Base-by-base conservation (phyloP, 2,113 vertebrate genomes). In the Mirza zaza region DNA sequence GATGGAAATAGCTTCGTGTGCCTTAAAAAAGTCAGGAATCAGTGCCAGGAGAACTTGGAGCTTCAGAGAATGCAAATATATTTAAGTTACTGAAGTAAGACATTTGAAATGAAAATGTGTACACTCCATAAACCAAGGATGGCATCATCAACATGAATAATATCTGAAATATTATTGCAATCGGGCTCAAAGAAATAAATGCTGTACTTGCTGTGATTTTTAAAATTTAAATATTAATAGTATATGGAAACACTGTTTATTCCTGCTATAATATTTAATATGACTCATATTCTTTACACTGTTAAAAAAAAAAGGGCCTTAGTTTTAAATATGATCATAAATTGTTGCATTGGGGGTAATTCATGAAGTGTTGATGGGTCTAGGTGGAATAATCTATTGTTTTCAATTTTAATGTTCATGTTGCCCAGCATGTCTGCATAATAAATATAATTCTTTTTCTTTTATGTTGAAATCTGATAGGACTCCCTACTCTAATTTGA, bases 171-270 rank as follows among this genome's bases (percentile, higher is more conserved):
- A 63, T 68, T 92, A 71, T 32, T 94, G 59, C 1, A 10, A 32
- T 52, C 1, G 27, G 27, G 13, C 39, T 81, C 45, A 63, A 70
- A 76, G 61, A 95, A 71, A 73, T 48, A 48, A 83, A 42, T 71
- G n/a, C 17, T 80, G 29, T 34, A 6, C 55, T 89, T 57, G 36
- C 68, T 90, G 25, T 85, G 59, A 73, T 61, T 92, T 95, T 88
- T 57, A 68, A 77, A 73, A 27, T 90, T 92, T 91, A 88, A 92
- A 68, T 95, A 92, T 97, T 94, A 89, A 90, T 94, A 73, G 32
- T 67, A 67, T 95, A 59, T 81, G 57, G 59, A 76, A 87, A 76
- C 48, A 67, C 13, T 70, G 25, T 67, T 82, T 84, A 95, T 95
- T 73, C 55, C 48, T 88, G 82, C 42, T 85, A 2, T 55, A 42